Conservation (phyloP, 2,888 invertebrate genomes). For the Morpho helenor region DNA sequence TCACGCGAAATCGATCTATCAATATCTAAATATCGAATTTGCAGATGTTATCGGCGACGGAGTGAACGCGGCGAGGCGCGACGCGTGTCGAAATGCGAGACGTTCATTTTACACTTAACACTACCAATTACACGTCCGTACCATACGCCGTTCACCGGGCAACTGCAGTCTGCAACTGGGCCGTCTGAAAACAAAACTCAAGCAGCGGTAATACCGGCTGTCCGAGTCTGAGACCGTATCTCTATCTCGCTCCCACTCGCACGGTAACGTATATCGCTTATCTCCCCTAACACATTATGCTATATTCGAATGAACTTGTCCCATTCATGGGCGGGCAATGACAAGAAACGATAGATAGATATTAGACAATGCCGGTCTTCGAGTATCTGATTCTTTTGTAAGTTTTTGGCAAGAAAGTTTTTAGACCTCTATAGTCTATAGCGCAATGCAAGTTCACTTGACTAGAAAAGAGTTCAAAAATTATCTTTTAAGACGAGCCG, state of each 20-base stretch:
- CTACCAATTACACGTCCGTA: slow-evolving; percentile 41
- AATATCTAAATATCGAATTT: slow-evolving; percentile 65
- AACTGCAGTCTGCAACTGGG: slow-evolving; percentile 46
- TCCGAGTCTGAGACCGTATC: slow-evolving; percentile 40
- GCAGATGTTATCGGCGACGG: slow-evolving; percentile 62
- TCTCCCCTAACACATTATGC: slow-evolving; percentile 43
- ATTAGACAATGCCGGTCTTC: slow-evolving; percentile 43
- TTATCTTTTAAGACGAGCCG: no score
- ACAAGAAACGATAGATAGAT: slow-evolving; percentile 61
- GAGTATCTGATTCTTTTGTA: slow-evolving; percentile 5
- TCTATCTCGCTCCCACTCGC: slow-evolving; percentile 35
- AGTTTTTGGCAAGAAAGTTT: no score
- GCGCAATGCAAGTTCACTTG: no score
- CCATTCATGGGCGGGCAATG: slow-evolving; percentile 60
- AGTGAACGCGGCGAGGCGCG: slow-evolving; percentile 51
- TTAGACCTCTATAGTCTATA: no score
- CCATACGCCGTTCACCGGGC: slow-evolving; percentile 60
- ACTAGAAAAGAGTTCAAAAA: no score
- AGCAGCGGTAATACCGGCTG: slow-evolving; percentile 64
- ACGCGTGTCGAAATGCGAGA: slow-evolving; percentile 59
- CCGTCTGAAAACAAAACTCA: slow-evolving; percentile 65
- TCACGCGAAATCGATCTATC: slow-evolving; percentile 59
- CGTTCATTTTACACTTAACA: slow-evolving; percentile 49
- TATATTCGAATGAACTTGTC: slow-evolving; percentile 60
- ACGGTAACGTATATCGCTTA: slow-evolving; percentile 32